Percentiles rank a stretch among this genome's conserved stretches.
Conservation (phyloP, 2,888 invertebrate genomes). For the Orchesellides sinensis region DNA sequence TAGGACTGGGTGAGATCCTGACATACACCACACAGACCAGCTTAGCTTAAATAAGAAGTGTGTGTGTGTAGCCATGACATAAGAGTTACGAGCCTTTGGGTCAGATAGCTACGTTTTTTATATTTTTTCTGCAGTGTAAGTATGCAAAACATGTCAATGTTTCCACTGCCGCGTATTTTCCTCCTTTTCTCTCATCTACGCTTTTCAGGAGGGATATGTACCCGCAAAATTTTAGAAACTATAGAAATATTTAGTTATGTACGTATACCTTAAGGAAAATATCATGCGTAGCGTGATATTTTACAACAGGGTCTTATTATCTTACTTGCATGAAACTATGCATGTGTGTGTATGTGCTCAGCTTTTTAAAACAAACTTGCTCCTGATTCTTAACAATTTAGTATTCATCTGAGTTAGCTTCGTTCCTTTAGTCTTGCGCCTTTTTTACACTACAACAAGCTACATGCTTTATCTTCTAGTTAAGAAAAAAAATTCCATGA, state of each 20-base stretch:
- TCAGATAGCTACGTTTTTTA: slow-evolving; percentile 49
- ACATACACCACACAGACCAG: no score
- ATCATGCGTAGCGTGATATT: no score
- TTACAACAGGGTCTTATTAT: no score
- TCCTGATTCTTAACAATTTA: not conserved
- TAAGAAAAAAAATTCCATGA: not conserved
- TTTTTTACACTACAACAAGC: no score
- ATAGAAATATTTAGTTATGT: no score
- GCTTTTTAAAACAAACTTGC: not conserved
- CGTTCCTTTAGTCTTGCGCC: not conserved
- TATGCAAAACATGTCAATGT: slow-evolving; percentile 54
- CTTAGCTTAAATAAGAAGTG: no score
- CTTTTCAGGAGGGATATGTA: no score
- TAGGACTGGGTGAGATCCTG: no score
- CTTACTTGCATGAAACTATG: not conserved
- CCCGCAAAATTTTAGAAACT: no score
- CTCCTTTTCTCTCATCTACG: not conserved
- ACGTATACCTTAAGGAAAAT: no score
- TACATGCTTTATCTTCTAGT: not conserved
- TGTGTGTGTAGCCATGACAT: no score
- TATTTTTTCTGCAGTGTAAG: slow-evolving; percentile 26
- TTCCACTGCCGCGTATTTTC: not conserved
- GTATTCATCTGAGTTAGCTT: slow-evolving; percentile 4
- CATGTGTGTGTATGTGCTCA: not conserved
- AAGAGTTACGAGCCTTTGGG: slow-evolving; percentile 57